Percentiles rank a stretch among this genome's conserved stretches.
phyloP scores from a whole-genome alignment of 2,888 invertebrate genomes.

The Leucoptera coffeella region DNA sequence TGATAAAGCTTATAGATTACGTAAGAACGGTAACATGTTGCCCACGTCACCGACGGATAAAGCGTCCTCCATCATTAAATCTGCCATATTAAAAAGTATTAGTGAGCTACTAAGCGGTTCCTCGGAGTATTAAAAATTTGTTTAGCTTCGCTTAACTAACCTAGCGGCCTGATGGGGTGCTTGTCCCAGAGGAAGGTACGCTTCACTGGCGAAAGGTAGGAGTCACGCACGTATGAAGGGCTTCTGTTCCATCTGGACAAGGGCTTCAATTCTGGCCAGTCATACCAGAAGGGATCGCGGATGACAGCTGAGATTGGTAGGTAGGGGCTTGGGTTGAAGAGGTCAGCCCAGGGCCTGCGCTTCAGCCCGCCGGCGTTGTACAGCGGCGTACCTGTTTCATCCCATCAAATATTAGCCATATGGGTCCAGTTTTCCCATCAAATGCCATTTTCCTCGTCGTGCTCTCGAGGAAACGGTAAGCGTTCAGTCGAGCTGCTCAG shows the following conservation, averaged over 20 bases:
- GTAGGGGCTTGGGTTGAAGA: constrained; percentile 74
- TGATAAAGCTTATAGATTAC: constrained; percentile 42
- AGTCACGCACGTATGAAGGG: constrained; percentile 77
- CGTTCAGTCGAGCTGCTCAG: too few species aligned
- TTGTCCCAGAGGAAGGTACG: constrained; percentile 87
- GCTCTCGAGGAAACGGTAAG: constrained; percentile 1
- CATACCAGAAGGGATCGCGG: constrained; percentile 88
- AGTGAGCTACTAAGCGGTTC: constrained; percentile 1
- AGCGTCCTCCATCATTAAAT: constrained; percentile 43
- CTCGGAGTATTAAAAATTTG: not conserved
- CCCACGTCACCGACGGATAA: constrained; percentile 41
- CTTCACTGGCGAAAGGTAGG: constrained; percentile 86
- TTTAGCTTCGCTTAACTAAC: constrained; percentile 69
- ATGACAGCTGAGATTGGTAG: constrained; percentile 75
- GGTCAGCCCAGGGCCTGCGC: constrained; percentile 57
- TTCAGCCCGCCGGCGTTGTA: constrained; percentile 60
- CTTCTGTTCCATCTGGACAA: constrained; percentile 65
- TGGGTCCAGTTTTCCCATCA: too few species aligned
- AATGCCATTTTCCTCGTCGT: too few species aligned
- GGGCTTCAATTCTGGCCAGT: constrained; percentile 74
- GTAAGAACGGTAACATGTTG: constrained; percentile 43
- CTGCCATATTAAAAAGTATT: constrained; percentile 25
- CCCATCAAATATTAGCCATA: constrained; percentile 23
- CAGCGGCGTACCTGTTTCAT: constrained; percentile 63
- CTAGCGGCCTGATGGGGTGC: constrained; percentile 85